Evolutionary conservation across 2,113 vertebrate genomes (phyloP).

Genomic region (Stigmatopora argus): DNA sequence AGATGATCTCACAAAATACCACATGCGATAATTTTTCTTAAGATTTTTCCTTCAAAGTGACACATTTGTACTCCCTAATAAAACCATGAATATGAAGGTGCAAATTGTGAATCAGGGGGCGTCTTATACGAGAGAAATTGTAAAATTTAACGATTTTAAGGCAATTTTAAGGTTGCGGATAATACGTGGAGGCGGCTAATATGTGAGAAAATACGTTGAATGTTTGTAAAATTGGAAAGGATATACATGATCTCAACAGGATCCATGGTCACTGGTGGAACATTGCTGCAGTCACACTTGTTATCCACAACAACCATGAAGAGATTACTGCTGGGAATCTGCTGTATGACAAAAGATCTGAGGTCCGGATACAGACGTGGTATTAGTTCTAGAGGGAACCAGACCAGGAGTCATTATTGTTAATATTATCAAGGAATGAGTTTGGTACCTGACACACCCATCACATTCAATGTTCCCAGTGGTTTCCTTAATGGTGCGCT

Average conservation of each 20-base stretch:
- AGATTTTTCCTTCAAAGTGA: too few species aligned
- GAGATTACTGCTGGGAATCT: slow-evolving; percentile 98
- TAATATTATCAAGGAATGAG: background rate
- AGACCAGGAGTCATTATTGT: background rate
- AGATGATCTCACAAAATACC: too few species aligned
- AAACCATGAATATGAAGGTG: too few species aligned
- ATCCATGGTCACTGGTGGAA: slow-evolving; percentile 88
- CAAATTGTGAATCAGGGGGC: too few species aligned
- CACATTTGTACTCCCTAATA: too few species aligned
- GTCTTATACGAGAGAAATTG: too few species aligned
- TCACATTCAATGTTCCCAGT: slow-evolving; percentile 88
- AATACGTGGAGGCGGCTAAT: too few species aligned
- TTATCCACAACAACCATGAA: slow-evolving; percentile 99
- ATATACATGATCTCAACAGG: slow-evolving; percentile 99
- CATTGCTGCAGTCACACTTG: slow-evolving; percentile 84
- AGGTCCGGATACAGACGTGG: slow-evolving; percentile 26
- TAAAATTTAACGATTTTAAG: too few species aligned
- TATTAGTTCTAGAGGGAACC: background rate
- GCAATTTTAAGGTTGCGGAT: too few species aligned
- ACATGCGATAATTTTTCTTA: too few species aligned
- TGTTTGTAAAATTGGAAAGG: slow-evolving; percentile 62
- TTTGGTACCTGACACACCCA: slow-evolving; percentile 84
- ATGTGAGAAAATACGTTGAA: too few species aligned
- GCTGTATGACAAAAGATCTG: slow-evolving; percentile 98
- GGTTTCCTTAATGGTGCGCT: slow-evolving; percentile 97